These are phyloP conservation scores for Heterocephalus glaber DNA, from an alignment of 2,113 vertebrate species.

Conservation along the genomic window DNA sequence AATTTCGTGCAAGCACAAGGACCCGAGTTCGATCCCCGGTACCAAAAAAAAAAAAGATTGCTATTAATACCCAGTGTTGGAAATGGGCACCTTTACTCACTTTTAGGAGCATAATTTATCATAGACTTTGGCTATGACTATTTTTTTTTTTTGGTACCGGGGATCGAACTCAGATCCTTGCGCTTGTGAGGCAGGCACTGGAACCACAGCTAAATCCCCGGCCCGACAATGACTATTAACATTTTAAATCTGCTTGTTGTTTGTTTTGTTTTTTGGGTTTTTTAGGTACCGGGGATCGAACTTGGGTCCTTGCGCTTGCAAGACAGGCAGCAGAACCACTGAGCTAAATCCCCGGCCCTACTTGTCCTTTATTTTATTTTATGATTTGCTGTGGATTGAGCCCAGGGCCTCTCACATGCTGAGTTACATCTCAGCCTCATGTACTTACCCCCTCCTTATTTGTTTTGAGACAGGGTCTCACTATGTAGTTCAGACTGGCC, in stretches of 20 bases:
- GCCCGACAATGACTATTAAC: background rate
- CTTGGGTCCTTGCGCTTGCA: too few species aligned
- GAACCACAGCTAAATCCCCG: too few species aligned
- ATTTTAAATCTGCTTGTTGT: background rate
- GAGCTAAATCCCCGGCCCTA: background rate
- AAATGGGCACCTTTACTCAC: background rate
- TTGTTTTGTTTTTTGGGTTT: background rate
- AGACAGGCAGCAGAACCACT: background rate
- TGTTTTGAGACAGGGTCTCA: background rate
- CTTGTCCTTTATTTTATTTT: background rate
- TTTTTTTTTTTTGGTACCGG: too few species aligned
- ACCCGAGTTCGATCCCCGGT: too few species aligned
- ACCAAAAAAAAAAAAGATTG: too few species aligned
- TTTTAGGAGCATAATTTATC: background rate
- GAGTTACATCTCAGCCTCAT: background rate
- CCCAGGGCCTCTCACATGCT: background rate
- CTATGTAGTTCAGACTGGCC: background rate
- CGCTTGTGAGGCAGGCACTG: too few species aligned
- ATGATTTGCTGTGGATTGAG: background rate
- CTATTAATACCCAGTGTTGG: background rate
- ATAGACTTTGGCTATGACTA: background rate
- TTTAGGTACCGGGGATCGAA: too few species aligned
- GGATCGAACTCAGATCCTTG: too few species aligned
- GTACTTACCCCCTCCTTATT: background rate
- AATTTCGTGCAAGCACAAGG: too few species aligned